Conservation (phyloP, 2,113 vertebrate genomes). For the Prinia subflava region DNA sequence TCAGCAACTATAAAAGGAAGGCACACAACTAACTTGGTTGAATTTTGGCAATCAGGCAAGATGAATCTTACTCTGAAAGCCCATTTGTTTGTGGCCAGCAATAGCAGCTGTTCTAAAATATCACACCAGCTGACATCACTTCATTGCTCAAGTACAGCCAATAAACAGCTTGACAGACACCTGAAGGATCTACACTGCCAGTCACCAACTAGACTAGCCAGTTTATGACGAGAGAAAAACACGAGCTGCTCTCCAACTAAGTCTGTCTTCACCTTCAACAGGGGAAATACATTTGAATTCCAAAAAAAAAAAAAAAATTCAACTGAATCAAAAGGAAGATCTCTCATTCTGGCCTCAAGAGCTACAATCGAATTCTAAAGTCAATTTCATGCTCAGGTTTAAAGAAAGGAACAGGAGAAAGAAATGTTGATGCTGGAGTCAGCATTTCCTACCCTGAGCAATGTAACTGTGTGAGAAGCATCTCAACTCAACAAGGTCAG, state of each 20-base stretch:
- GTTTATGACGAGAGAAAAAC: not conserved
- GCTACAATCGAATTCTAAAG: not conserved
- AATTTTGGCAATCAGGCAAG: not conserved
- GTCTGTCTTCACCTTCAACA: not conserved
- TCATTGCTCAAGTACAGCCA: not conserved
- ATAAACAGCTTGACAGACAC: slow-evolving; percentile 8
- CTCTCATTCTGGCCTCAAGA: not conserved
- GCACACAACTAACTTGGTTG: not conserved
- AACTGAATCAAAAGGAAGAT: not conserved
- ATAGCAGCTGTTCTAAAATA: not conserved
- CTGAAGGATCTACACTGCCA: not conserved
- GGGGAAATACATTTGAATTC: not conserved
- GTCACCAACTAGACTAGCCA: not conserved
- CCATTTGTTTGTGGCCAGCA: not conserved
- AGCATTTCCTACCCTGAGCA: not conserved
- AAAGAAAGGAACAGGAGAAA: not conserved
- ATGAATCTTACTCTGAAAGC: not conserved
- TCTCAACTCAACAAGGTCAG: not conserved
- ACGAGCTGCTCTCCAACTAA: not conserved
- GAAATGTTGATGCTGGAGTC: not conserved
- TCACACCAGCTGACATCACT: not conserved
- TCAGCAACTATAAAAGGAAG: not conserved
- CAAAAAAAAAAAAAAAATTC: not conserved
- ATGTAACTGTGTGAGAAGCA: not conserved
- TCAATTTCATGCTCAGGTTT: not conserved